phyloP scores from a whole-genome alignment of 2,888 invertebrate genomes.

The Caenorhabditis sinica region DNA sequence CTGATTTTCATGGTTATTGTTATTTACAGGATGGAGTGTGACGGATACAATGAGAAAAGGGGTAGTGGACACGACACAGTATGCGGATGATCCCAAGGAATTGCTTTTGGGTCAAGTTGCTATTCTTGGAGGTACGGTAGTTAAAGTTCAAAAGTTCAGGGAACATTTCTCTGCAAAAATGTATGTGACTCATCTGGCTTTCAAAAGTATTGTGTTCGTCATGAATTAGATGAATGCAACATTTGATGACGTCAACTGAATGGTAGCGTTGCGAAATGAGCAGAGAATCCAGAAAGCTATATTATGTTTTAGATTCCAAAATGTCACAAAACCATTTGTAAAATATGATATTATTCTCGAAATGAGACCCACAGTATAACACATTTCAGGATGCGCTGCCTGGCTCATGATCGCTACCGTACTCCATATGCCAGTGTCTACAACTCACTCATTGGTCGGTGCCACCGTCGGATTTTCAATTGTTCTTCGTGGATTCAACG shows the following conservation, averaged over 20 bases:
- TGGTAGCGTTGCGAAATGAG: background rate
- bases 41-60: conserved; percentile 99
- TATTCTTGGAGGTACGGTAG: conserved; percentile 86
- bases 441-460: conserved; percentile 98
- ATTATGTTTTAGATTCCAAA: no score
- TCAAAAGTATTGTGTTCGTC: background rate
- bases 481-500: conserved; percentile 91
- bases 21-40: conserved; percentile 88
- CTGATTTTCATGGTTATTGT: conserved; percentile 2
- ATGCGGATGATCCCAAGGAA: conserved; percentile 90
- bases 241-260: background rate
- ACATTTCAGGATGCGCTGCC: conserved; percentile 87
- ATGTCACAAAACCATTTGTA: no score
- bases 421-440: conserved; percentile 95
- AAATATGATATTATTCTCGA: no score
- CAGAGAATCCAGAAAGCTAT: background rate
- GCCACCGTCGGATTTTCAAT: conserved; percentile 97
- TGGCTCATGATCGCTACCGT: conserved; percentile 97
- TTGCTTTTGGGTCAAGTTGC: conserved; percentile 91
- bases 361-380: background rate
- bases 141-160: background rate
- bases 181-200: background rate
- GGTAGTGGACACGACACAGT: conserved; percentile 92
- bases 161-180: background rate
- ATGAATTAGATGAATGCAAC: background rate